Conservation (phyloP, 1,140 invertebrate species). For the Gryllus bimaculatus region DNA sequence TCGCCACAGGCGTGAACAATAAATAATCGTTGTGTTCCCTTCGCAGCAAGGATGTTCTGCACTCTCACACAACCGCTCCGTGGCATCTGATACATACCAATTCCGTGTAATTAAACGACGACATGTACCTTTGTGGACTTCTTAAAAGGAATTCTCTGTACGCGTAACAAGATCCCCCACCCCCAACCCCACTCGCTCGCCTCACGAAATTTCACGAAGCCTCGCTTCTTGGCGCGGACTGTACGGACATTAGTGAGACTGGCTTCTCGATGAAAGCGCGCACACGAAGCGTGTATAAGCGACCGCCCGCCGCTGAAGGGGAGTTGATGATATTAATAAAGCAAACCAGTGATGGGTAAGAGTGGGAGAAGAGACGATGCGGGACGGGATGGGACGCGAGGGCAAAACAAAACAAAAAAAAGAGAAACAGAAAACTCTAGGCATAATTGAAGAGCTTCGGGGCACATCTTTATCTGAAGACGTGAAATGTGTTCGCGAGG, state of each 20-base stretch:
- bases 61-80: no score
- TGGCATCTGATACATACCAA: no score
- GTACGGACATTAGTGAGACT: neutral
- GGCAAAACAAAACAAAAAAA: no score
- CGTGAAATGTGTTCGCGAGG: neutral
- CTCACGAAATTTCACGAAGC: no score
- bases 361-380: neutral
- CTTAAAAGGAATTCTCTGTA: neutral
- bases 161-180: neutral
- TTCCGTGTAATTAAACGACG: neutral
- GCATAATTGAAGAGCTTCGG: slow-evolving; percentile 3
- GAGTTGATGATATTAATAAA: slow-evolving; percentile 6
- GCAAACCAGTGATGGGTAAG: slow-evolving; percentile 3
- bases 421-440: neutral
- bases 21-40: no score
- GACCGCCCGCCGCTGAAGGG: neutral
- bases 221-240: neutral
- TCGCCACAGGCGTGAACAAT: no score
- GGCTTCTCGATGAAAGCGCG: neutral
- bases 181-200: no score
- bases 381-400: neutral
- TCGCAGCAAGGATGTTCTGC: no score
- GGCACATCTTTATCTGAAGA: slow-evolving; percentile 4
- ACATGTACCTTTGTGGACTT: neutral
- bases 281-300: neutral